Evolutionary conservation across 2,113 vertebrate species (phyloP).

Genomic region (Tichodroma muraria): DNA sequence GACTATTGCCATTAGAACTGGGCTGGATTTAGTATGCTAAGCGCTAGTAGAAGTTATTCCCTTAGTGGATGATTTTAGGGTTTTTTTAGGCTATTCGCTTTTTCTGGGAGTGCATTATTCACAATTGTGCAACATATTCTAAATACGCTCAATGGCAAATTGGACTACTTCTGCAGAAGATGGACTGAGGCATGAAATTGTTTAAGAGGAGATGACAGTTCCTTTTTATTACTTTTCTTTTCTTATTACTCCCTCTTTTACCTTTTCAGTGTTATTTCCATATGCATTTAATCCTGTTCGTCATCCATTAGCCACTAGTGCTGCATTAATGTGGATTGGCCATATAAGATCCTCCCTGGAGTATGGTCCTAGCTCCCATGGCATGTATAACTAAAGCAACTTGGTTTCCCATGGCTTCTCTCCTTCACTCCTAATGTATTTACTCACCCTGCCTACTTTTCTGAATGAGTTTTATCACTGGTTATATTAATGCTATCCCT

Average conservation of each 20-base stretch:
- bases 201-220: not conserved
- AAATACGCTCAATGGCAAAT: not conserved
- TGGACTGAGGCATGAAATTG: not conserved
- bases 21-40: not conserved
- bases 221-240: not conserved
- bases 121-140: not conserved
- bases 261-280: slow-evolving; percentile 18
- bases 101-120: not conserved
- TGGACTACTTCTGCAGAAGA: not conserved
- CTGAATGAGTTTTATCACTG: not conserved
- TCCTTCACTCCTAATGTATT: slow-evolving; percentile 38
- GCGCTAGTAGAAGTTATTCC: not conserved
- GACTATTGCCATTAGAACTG: not conserved
- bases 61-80: not conserved
- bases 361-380: not conserved
- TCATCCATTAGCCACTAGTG: not conserved
- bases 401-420: slow-evolving; percentile 11
- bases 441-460: not conserved
- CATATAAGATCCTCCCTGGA: slow-evolving; percentile 16
- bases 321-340: slow-evolving; percentile 11
- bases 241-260: not conserved
- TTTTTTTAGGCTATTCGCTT: not conserved
- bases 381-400: slow-evolving; percentile 6
- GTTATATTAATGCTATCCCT: not conserved
- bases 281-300: slow-evolving; percentile 23